Evolutionary conservation across 2,888 invertebrate genomes (phyloP), one percentile per base, ranked within the genome.

Genomic region (Hermodice carunculata): DNA sequence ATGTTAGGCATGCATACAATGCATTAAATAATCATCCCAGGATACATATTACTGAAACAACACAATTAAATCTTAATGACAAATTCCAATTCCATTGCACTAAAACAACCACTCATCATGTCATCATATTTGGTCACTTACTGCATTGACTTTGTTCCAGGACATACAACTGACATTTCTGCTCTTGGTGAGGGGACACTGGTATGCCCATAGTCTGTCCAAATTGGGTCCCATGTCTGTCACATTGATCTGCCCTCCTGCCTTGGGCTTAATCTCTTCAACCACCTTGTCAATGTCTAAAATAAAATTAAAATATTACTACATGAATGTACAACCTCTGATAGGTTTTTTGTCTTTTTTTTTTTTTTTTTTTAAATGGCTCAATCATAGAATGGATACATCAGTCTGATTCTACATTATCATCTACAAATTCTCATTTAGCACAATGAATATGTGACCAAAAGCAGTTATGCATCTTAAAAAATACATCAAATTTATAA

Each of bases 131-230:
- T 2, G 22, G 8, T 28, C n/a, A 73, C 79, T 73, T 67, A 83
- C 84, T 28, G 77, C 78, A 64, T 85, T 84, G 37, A 74, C 64
- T 54, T 75, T 82, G 71, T 86, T 86, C 85, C 85, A 85, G 0
- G 82, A 72, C 56, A 85, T 77, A 64, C 84, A 81, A 70, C 82
- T 83, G 65, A 86, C 82, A 67, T 85, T 85, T 28, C 78, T 70
- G 28, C 81, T 81, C 40, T 78, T 80, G 46, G 81, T 82, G 61
- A 82, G 69, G 26, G 79, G 73, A 73, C 84, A 82, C 3, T 69
- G 69, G 71, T 83, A 85, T 8, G 80, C 76, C 85, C 85, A 85
- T 17, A 85, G 76, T 8, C 81, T 67, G 64, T 84, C 83, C 59
- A 85, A 76, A 73, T 80, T 82, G 6, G 84, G 83, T 6, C 81